These are phyloP conservation scores for Ichneumon xanthorius DNA, from an alignment of 2,888 invertebrate species.

Conservation along the genomic window DNA sequence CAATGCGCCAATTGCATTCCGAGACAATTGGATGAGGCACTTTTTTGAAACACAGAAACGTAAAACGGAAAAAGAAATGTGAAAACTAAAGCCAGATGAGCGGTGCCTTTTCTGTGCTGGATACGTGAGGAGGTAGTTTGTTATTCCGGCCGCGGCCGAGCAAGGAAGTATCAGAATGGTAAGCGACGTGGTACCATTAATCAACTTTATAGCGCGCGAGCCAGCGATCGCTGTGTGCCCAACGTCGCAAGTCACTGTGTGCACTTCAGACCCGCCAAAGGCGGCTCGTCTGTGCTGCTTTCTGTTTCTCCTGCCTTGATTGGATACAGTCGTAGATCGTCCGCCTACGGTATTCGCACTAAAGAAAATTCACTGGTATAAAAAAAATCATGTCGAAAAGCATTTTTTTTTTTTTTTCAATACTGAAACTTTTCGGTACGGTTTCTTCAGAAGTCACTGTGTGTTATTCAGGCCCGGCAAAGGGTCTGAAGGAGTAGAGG, in stretches of 20 bases:
- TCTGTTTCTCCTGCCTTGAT: too few relatives aligned
- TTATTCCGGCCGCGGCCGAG: slow-evolving; percentile 80
- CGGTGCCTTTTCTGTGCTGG: slow-evolving; percentile 48
- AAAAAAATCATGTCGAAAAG: too few relatives aligned
- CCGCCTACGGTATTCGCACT: too few relatives aligned
- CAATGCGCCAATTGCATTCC: not conserved
- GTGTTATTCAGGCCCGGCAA: slow-evolving; percentile 52
- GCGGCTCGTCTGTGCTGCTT: slow-evolving; percentile 36
- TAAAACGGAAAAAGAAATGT: slow-evolving; percentile 28
- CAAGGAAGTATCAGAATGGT: slow-evolving; percentile 82
- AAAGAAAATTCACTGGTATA: too few relatives aligned
- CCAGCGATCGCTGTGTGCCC: slow-evolving; percentile 61
- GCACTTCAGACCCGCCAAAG: slow-evolving; percentile 41
- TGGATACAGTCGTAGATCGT: too few relatives aligned
- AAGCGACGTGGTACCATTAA: slow-evolving; percentile 83
- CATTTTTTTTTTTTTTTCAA: too few relatives aligned
- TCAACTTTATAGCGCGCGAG: slow-evolving; percentile 82
- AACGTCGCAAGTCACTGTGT: slow-evolving; percentile 83
- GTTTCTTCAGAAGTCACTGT: slow-evolving; percentile 80
- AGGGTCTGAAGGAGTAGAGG: too few relatives aligned
- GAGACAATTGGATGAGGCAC: not conserved
- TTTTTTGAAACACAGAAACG: slow-evolving; percentile 6
- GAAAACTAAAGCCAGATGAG: slow-evolving; percentile 32
- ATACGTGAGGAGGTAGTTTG: slow-evolving; percentile 78
- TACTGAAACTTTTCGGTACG: too few relatives aligned